Conservation (phyloP, 2,888 invertebrate species). For the Cosmopolites sordidus region DNA sequence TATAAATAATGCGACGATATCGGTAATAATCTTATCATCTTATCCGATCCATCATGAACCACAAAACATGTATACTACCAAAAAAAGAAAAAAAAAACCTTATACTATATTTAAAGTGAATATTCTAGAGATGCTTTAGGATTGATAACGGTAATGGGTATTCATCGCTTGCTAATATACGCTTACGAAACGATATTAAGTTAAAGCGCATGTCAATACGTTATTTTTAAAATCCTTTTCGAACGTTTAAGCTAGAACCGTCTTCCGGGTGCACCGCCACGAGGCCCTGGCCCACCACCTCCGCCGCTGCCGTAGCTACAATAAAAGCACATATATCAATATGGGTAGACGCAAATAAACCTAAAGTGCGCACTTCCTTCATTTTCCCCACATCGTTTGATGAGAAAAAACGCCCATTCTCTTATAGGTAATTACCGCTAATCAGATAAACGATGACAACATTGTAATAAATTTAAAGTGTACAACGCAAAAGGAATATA, state of each 20-base stretch:
- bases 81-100: not conserved
- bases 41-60: not conserved
- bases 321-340: slow-evolving; percentile 15
- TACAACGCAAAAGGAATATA: no score
- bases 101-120: not conserved
- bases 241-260: slow-evolving; percentile 22
- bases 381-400: no score
- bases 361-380: not conserved
- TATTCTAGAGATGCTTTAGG: not conserved
- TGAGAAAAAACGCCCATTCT: no score
- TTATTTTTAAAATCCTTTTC: not conserved
- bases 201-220: not conserved
- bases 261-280: slow-evolving; percentile 22
- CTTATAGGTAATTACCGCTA: no score
- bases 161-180: not conserved
- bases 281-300: slow-evolving; percentile 27
- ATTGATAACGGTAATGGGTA: not conserved
- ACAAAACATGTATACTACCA: not conserved
- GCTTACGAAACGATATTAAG: not conserved
- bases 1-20: not conserved
- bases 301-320: slow-evolving; percentile 34
- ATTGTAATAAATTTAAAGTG: no score
- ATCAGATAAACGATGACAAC: no score
- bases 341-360: slow-evolving; percentile 15
- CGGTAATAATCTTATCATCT: not conserved